A percentile compares a stretch with the other conserved stretches of the same genome.
phyloP scores from a whole-genome alignment of 92 coral and sea anemone species.

The Siderastrea radians region DNA sequence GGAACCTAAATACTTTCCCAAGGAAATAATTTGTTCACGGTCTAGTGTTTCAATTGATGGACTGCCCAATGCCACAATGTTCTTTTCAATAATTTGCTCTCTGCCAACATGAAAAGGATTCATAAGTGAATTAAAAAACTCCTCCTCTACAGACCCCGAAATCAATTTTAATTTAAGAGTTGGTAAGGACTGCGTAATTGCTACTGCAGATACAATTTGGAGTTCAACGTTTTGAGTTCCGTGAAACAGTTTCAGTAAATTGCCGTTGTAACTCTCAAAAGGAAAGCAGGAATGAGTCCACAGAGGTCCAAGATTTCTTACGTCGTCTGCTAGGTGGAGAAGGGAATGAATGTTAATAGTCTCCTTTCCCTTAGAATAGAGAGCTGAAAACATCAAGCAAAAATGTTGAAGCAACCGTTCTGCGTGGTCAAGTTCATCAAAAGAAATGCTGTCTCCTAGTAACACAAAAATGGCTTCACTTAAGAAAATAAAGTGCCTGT shows the following conservation, averaged over 20 bases:
- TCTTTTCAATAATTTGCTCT: background rate
- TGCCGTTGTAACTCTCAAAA: constrained; percentile 59
- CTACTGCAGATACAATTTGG: constrained; percentile 24
- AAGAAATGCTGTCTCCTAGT: constrained; percentile 16
- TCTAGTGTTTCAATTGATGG: background rate
- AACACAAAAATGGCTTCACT: constrained; percentile 39
- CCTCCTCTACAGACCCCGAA: background rate
- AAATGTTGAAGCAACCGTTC: constrained; percentile 48
- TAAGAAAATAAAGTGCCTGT: constrained; percentile 49
- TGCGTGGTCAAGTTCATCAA: constrained; percentile 33
- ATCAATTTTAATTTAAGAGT: background rate
- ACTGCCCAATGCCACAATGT: background rate
- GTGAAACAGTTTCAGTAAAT: constrained; percentile 47
- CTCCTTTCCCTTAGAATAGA: constrained; percentile 21
- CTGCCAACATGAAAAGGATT: background rate
- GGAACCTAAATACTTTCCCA: background rate
- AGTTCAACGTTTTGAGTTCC: constrained; percentile 63
- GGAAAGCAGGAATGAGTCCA: constrained; percentile 38
- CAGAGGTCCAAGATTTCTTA: constrained; percentile 38
- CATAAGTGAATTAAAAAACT: background rate
- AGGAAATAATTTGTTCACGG: background rate
- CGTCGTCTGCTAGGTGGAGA: constrained; percentile 29
- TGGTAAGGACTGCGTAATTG: background rate
- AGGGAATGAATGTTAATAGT: constrained; percentile 43
- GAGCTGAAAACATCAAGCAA: constrained; percentile 31